A percentile compares a stretch with the other conserved stretches of the same genome.
Conservation (phyloP, 1,140 invertebrate species). For the Drosophila kepulauana region DNA sequence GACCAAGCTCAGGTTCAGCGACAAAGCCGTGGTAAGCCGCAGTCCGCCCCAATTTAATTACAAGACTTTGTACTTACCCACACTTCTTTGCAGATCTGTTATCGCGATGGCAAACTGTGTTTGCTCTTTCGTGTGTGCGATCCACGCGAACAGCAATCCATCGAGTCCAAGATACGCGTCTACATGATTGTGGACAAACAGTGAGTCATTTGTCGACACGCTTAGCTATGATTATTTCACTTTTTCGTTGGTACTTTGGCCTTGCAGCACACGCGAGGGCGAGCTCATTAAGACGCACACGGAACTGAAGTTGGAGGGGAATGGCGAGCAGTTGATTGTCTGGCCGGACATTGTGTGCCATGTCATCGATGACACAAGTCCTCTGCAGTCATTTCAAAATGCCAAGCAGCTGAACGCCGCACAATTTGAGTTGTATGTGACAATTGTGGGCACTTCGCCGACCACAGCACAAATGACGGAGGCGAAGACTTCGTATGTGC, state of each 20-base stretch:
- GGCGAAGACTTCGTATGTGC: conserved; percentile 92
- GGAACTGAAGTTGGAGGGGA: conserved; percentile 79
- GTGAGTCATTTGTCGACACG: conserved; percentile 53
- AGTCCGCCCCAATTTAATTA: neutral
- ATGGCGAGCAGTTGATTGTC: conserved; percentile 86
- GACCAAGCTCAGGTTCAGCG: conserved; percentile 87
- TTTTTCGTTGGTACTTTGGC: conserved; percentile 2
- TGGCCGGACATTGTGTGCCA: conserved; percentile 89
- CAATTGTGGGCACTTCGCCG: conserved; percentile 92
- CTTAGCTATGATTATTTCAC: conserved; percentile 1
- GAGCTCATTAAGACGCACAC: conserved; percentile 73
- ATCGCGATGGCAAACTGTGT: conserved; percentile 87
- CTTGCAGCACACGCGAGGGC: conserved; percentile 73
- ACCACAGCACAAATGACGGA: conserved; percentile 91
- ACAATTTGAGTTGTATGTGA: conserved; percentile 94
- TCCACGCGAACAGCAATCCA: conserved; percentile 86
- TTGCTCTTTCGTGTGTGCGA: conserved; percentile 88
- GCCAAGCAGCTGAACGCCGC: conserved; percentile 86
- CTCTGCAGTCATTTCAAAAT: conserved; percentile 86
- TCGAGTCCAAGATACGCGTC: conserved; percentile 87
- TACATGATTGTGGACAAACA: conserved; percentile 86
- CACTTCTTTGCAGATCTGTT: conserved; percentile 85
- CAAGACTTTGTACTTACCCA: neutral
- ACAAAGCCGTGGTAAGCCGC: conserved; percentile 86
- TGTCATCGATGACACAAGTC: conserved; percentile 87